phyloP scores from a whole-genome alignment of 1,140 invertebrate species.

The Lepidurus packardi region DNA sequence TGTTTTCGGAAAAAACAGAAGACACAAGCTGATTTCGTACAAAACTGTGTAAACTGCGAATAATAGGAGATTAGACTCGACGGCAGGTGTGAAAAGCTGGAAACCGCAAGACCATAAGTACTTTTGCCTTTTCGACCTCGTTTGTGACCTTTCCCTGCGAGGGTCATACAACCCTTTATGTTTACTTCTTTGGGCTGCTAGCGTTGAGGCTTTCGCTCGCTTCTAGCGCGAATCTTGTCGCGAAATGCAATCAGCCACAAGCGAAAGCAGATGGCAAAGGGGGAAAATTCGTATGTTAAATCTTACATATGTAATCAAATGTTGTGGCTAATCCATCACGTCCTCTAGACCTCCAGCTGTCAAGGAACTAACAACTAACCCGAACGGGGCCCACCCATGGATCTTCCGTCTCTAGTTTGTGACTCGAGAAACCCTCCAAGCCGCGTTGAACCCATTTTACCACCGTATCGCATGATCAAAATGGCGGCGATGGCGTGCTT shows the following conservation, averaged over 20 bases:
- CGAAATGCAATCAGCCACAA: background rate
- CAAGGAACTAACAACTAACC: conserved; percentile 4
- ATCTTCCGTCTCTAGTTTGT: background rate
- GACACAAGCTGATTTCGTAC: background rate
- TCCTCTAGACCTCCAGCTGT: background rate
- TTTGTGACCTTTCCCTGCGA: background rate
- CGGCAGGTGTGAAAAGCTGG: background rate
- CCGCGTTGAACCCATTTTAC: background rate
- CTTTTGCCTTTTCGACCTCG: background rate
- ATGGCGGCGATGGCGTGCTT: background rate
- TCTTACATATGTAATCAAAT: background rate
- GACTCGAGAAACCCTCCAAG: background rate
- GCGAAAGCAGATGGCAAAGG: background rate
- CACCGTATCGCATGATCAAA: conserved; percentile 8
- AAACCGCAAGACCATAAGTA: background rate
- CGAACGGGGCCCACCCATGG: background rate
- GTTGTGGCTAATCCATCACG: conserved; percentile 12
- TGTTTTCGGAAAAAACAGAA: too few species aligned
- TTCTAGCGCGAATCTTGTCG: background rate
- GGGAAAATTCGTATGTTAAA: background rate
- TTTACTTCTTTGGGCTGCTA: background rate
- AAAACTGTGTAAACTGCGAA: background rate
- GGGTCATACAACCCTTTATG: background rate
- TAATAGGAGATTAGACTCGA: background rate
- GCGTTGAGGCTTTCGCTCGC: background rate